A percentile compares a stretch with the other conserved stretches of the same genome.
Conservation (phyloP, 2,797 vertebrate genomes). For the Podargus strigoides region DNA sequence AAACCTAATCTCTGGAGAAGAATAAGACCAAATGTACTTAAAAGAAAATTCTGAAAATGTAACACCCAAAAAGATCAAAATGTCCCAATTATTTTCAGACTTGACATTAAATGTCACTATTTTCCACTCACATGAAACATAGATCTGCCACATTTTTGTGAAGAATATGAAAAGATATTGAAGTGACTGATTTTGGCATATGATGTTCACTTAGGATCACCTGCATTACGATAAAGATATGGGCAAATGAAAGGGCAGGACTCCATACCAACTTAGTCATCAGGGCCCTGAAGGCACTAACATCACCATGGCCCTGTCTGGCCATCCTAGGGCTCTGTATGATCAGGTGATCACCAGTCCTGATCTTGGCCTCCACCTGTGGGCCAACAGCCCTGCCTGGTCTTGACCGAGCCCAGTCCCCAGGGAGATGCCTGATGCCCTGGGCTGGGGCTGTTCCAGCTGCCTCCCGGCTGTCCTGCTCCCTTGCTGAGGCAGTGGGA, state of each 20-base stretch:
- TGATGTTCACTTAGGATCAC: neutral
- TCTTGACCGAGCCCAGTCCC: rapidly evolving
- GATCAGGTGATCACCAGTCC: neutral
- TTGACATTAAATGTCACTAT: neutral
- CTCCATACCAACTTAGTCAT: neutral
- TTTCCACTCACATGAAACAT: neutral
- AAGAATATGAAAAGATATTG: neutral
- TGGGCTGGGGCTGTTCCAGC: neutral
- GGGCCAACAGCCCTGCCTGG: neutral
- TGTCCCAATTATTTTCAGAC: neutral
- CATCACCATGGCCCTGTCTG: neutral
- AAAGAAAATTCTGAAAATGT: neutral
- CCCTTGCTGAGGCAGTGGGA: neutral
- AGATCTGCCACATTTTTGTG: neutral
- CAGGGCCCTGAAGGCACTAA: neutral
- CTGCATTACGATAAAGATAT: neutral
- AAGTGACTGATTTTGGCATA: neutral
- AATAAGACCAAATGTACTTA: neutral
- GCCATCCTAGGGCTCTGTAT: too few species aligned
- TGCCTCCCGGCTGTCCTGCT: neutral
- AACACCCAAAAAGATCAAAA: neutral
- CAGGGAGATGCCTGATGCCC: neutral
- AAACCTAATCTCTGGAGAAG: neutral
- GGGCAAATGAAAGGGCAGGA: neutral
- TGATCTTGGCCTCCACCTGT: neutral